Percentiles rank a stretch among this genome's conserved stretches.
Conservation (phyloP, 2,797 vertebrate genomes). For the Tragopan temminckii region DNA sequence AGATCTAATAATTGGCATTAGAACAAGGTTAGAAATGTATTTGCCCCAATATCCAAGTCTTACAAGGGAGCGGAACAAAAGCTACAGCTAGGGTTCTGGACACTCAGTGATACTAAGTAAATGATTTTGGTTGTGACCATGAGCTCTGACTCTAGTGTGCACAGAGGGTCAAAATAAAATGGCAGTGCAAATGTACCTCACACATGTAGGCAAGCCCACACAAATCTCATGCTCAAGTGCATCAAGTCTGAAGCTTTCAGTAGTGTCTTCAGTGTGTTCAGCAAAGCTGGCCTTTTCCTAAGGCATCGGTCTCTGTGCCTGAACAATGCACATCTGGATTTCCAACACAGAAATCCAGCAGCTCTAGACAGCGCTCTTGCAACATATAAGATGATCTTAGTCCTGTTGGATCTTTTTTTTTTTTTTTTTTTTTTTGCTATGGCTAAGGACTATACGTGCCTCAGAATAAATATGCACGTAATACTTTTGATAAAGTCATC, state of each 20-base stretch:
- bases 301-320: rapidly evolving
- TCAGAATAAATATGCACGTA: conserved; percentile 38
- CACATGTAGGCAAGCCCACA: rapidly evolving
- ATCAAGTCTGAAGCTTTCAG: neutral
- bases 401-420: neutral
- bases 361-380: conserved; percentile 1
- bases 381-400: conserved; percentile 9
- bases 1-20: neutral
- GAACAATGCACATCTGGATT: neutral
- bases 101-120: neutral
- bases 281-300: neutral
- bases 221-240: neutral
- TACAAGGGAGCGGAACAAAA: neutral
- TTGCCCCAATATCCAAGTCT: neutral
- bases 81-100: neutral
- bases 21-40: neutral
- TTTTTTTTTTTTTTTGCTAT: conserved; percentile 20
- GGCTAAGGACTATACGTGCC: conserved; percentile 40
- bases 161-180: neutral
- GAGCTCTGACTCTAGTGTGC: neutral
- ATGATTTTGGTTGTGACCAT: neutral
- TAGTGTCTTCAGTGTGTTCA: neutral
- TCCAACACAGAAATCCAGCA: conserved; percentile 6
- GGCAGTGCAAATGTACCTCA: neutral
- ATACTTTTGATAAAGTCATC: conserved; percentile 52